phyloP scores from a whole-genome alignment of 2,888 invertebrate species.

The Quadriops clusia region DNA sequence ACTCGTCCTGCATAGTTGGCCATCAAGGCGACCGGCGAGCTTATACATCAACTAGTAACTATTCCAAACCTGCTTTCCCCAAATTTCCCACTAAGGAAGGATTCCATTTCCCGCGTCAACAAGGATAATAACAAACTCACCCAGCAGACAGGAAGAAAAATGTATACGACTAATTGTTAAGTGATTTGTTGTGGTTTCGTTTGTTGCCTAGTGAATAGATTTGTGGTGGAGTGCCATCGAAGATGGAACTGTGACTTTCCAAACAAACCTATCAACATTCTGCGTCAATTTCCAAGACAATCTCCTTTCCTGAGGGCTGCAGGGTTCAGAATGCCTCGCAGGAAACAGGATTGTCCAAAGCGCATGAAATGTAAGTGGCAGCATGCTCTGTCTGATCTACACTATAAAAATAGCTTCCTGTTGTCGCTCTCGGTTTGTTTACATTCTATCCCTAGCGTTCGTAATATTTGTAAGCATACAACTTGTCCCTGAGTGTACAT shows the following conservation, averaged over 20 bases:
- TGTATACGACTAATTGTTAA: not conserved
- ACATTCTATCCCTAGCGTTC: no score
- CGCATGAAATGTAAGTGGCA: constrained; percentile 43
- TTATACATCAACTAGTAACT: no score
- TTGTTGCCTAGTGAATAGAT: not conserved
- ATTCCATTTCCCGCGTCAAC: no score
- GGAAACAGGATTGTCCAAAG: constrained; percentile 42
- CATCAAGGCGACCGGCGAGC: no score
- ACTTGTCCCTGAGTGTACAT: no score
- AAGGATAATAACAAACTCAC: constrained; percentile 5
- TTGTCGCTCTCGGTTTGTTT: no score
- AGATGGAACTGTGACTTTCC: constrained; percentile 10
- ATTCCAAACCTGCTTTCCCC: no score
- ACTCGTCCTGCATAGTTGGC: no score
- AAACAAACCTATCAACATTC: constrained; percentile 24
- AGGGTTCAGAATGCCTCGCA: constrained; percentile 36
- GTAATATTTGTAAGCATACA: no score
- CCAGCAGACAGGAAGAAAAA: constrained; percentile 3
- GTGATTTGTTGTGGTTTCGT: constrained; percentile 6
- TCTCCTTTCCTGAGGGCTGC: constrained; percentile 15
- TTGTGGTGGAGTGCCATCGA: constrained; percentile 8
- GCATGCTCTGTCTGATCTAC: no score
- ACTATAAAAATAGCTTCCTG: no score
- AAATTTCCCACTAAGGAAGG: no score
- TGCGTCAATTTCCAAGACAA: constrained; percentile 24